A percentile compares a stretch with the other conserved stretches of the same genome.
phyloP scores from a whole-genome alignment of 2,113 vertebrate genomes.

The Salvelinus namaycush region DNA sequence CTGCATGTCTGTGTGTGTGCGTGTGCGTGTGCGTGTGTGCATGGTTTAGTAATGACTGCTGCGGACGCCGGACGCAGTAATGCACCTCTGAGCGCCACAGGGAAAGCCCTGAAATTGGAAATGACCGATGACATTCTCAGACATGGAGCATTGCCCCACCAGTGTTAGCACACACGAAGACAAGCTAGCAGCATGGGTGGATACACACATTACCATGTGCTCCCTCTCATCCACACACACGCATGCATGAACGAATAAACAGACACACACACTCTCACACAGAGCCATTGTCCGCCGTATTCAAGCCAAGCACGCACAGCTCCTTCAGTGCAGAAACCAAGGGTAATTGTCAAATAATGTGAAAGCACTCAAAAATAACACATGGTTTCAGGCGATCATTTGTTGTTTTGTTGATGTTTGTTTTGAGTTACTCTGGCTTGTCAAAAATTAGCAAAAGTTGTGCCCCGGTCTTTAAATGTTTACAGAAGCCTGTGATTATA shows the following conservation, averaged over 20 bases:
- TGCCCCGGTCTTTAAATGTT: not conserved
- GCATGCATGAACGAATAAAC: not conserved
- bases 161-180: not conserved
- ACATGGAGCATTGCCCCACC: not conserved
- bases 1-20: not conserved
- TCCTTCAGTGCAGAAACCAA: constrained; percentile 2
- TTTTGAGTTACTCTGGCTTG: not conserved
- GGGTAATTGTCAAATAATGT: constrained; percentile 1
- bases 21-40: not conserved
- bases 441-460: not conserved
- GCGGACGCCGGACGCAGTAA: not conserved
- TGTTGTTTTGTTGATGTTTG: constrained; percentile 3
- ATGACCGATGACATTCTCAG: not conserved
- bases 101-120: not conserved
- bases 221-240: not conserved
- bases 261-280: not conserved
- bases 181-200: not conserved
- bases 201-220: not conserved
- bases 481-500: not conserved
- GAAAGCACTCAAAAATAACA: constrained; percentile 3
- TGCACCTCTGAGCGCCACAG: not conserved
- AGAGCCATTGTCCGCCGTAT: not conserved
- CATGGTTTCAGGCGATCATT: not conserved
- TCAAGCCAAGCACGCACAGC: not conserved
- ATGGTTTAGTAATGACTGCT: not conserved